Evolutionary conservation across 2,888 invertebrate genomes (phyloP).

Genomic region (Heliconius aoede): DNA sequence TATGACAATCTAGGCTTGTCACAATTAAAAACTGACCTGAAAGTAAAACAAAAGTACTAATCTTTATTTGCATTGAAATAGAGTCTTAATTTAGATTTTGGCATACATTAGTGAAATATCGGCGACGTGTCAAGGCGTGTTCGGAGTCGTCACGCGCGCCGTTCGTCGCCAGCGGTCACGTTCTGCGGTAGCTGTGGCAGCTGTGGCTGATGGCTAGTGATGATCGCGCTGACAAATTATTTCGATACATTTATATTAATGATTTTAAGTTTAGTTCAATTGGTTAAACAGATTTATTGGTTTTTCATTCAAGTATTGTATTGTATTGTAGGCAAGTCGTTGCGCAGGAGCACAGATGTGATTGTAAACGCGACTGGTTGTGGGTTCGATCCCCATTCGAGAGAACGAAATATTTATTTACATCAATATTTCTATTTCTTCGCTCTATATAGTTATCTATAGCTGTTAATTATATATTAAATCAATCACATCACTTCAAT

Average conservation of each 20-base stretch:
- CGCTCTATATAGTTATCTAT: too few species aligned
- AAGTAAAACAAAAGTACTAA: conserved; percentile 1
- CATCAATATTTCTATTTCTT: too few species aligned
- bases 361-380: too few species aligned
- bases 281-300: conserved; percentile 32
- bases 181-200: conserved; percentile 71
- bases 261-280: conserved; percentile 35
- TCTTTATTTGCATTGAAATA: conserved; percentile 6
- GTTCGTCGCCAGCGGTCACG: conserved; percentile 79
- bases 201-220: conserved; percentile 57
- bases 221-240: conserved; percentile 29
- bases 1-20: conserved; percentile 4
- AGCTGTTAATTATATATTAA: background rate
- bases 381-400: too few species aligned
- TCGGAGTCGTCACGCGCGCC: conserved; percentile 75
- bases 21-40: conserved; percentile 12
- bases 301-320: background rate
- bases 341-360: too few species aligned
- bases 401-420: too few species aligned
- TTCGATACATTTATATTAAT: conserved; percentile 47
- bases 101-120: conserved; percentile 29
- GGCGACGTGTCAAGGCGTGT: conserved; percentile 66
- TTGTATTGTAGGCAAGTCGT: background rate
- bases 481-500: background rate
- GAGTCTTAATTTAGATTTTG: conserved; percentile 38